Evolutionary conservation across 2,113 vertebrate genomes (phyloP), one percentile per base, ranked within the genome.

Genomic region (Trachemys scripta): DNA sequence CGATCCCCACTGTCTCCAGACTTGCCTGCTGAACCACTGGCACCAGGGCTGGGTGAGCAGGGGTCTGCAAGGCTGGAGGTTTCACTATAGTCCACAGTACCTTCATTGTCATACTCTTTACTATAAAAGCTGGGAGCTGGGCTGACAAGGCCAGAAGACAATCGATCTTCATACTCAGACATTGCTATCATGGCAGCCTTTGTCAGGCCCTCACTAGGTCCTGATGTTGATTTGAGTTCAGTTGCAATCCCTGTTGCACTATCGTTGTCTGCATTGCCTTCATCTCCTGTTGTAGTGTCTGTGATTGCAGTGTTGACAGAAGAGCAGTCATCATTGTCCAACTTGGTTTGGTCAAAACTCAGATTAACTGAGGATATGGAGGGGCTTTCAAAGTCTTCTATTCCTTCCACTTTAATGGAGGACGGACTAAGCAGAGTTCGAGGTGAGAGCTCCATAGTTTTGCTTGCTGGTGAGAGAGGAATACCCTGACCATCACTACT

Each of bases 251-350:
- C 98, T 1, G 98, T 98, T 16, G 99, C 99, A 11, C 99, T 99
- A 54, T 99, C 99, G 8, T 99, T 99, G 96, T 99, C 99, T 38
- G 98, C 99, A 3, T 99, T 99, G 94, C 99, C 99, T 98, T 99
- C 99, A 31, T 99, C 99, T 93, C 99, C 99, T 10, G 99, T 99
- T 76, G 99, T 99, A 93, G 99, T 99, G 87, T 99, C 99, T 81
- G 99, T 99, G 98, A 99, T 99, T 35, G 99, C 99, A 0, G 99
- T 99, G 96, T 99, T 99, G 96, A 99, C 99, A 24, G 99, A 99
- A 90, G 99, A 99, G 97, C 99, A 99, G 98, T 99, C 99, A 20
- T 99, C 99, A 1, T 99, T 99, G 98, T 99, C 99, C 94, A 99
- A 98, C 98, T 99, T 99, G 16, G 98, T 98, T 65, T 98, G 99